Percentiles rank a stretch among this genome's conserved stretches.
phyloP scores from a whole-genome alignment of 2,797 vertebrate species.

The Poecilia velifera region DNA sequence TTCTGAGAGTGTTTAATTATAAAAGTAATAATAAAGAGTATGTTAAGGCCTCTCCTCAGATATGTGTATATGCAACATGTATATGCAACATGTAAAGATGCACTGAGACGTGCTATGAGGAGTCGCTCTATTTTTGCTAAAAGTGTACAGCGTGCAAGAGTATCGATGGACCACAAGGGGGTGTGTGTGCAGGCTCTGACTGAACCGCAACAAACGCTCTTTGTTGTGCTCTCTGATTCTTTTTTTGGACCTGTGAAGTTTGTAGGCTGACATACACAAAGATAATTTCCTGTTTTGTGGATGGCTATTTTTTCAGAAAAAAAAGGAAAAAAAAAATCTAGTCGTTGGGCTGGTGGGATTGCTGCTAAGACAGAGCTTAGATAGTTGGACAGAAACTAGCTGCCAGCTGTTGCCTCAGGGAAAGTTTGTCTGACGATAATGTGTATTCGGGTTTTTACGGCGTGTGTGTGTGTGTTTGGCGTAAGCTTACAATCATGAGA shows the following conservation, averaged over 20 bases:
- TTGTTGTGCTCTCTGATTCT: conserved; percentile 37
- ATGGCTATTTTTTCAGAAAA: conserved; percentile 57
- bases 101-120: conserved; percentile 47
- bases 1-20: conserved; percentile 57
- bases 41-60: conserved; percentile 59
- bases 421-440: conserved; percentile 71
- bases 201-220: conserved; percentile 60
- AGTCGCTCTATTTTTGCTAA: conserved; percentile 67
- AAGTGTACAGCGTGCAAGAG: conserved; percentile 69
- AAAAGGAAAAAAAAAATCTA: neutral
- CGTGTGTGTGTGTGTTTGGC: conserved; percentile 68
- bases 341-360: conserved; percentile 66
- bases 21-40: conserved; percentile 56
- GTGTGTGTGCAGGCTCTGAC: conserved; percentile 59
- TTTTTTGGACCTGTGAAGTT: conserved; percentile 72
- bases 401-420: conserved; percentile 78
- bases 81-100: conserved; percentile 16
- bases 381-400: conserved; percentile 66
- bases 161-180: conserved; percentile 79
- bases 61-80: conserved; percentile 25
- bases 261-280: conserved; percentile 64
- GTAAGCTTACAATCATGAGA: conserved; percentile 80
- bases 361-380: conserved; percentile 73
- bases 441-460: conserved; percentile 66
- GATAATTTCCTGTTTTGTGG: conserved; percentile 54